Evolutionary conservation across 1,140 invertebrate genomes (phyloP).

Genomic region (Argopecten irradians): DNA sequence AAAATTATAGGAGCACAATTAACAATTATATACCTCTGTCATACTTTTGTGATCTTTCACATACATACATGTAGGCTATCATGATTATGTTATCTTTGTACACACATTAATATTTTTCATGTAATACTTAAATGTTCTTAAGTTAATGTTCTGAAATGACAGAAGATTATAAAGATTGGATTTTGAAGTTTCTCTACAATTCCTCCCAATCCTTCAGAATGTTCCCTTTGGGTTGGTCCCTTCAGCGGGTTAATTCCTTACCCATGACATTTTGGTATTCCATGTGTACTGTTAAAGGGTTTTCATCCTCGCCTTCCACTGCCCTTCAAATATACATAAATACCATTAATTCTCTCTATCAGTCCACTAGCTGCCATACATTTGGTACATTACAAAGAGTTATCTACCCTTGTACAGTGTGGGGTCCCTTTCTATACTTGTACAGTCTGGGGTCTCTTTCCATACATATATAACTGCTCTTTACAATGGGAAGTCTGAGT

Average conservation of each 20-base stretch:
- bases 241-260: constrained; percentile 32
- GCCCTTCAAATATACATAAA: constrained; percentile 60
- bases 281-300: constrained; percentile 80
- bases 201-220: constrained; percentile 32
- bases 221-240: constrained; percentile 33
- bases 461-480: too few relatives aligned
- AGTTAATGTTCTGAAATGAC: neutral
- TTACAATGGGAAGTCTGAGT: too few relatives aligned
- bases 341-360: neutral
- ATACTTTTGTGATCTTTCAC: too few relatives aligned
- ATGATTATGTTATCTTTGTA: neutral
- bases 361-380: neutral
- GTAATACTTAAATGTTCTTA: neutral
- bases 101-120: neutral
- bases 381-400: neutral
- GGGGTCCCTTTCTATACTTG: too few relatives aligned
- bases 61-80: neutral
- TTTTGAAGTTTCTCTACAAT: neutral
- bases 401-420: neutral
- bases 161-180: neutral
- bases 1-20: constrained; percentile 19
- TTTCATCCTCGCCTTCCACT: constrained; percentile 56
- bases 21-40: too few relatives aligned
- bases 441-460: too few relatives aligned
- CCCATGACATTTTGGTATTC: constrained; percentile 57